phyloP scores from a whole-genome alignment of 2,113 vertebrate genomes.

The Sylvia atricapilla region DNA sequence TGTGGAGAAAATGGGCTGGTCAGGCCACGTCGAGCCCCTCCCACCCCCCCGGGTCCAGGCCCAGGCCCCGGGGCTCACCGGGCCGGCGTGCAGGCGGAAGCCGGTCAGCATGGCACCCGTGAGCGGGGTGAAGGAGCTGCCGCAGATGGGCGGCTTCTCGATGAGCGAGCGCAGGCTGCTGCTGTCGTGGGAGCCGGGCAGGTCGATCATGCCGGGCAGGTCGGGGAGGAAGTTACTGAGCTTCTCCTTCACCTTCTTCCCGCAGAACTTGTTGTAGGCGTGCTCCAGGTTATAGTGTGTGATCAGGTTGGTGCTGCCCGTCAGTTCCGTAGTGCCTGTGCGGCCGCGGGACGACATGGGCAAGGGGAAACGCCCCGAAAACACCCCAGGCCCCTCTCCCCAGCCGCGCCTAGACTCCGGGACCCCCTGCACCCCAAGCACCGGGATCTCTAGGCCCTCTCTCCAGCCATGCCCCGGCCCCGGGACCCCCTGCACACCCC shows the following conservation, averaged over 20 bases:
- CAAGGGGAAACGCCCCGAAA: neutral
- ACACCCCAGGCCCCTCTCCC: too few relatives aligned
- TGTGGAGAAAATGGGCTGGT: conserved; percentile 18
- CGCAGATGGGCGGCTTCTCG: conserved; percentile 93
- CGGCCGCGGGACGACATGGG: too few relatives aligned
- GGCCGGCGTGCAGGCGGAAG: conserved; percentile 93
- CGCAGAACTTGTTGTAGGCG: conserved; percentile 96
- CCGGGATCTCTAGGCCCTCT: too few relatives aligned
- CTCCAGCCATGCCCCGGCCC: neutral
- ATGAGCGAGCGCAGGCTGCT: conserved; percentile 94
- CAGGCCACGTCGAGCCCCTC: accelerated
- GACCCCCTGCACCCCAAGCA: accelerated
- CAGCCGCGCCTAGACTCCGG: too few relatives aligned
- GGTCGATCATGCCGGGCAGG: conserved; percentile 96
- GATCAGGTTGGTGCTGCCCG: conserved; percentile 95
- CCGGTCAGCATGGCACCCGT: conserved; percentile 92
- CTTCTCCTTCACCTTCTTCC: conserved; percentile 98
- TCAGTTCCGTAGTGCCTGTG: conserved; percentile 89
- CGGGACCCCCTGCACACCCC: too few relatives aligned
- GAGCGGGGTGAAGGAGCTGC: conserved; percentile 92
- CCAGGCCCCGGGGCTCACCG: conserved; percentile 71
- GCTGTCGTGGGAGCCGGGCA: conserved; percentile 91
- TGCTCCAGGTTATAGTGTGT: conserved; percentile 96
- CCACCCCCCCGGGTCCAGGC: accelerated
- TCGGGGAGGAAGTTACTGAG: conserved; percentile 97